Evolutionary conservation across 2,888 invertebrate genomes (phyloP).

Genomic region (Erebia ligea): DNA sequence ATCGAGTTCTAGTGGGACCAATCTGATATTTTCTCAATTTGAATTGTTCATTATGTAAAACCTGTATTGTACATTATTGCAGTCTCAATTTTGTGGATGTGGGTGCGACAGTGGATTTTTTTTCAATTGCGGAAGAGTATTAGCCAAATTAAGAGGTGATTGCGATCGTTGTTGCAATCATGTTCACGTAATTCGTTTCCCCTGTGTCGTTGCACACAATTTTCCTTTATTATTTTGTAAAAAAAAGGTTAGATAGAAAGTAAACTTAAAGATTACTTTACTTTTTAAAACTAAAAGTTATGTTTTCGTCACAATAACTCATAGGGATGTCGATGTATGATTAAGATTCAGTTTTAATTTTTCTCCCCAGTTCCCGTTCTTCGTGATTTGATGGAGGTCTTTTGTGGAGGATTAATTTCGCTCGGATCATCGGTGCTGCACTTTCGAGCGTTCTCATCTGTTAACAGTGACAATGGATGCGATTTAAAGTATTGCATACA

Average conservation of each 20-base stretch:
- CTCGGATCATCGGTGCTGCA: constrained; percentile 68
- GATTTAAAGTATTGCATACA: constrained; percentile 65
- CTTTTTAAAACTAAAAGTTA: neutral
- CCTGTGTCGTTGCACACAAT: too few relatives aligned
- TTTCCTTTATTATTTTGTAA: neutral
- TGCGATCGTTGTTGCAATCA: too few relatives aligned
- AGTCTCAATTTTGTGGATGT: too few relatives aligned
- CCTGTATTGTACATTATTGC: too few relatives aligned
- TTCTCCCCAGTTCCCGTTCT: constrained; percentile 45
- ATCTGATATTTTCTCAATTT: too few relatives aligned
- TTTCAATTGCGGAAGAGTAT: too few relatives aligned
- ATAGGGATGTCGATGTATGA: neutral
- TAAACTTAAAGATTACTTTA: neutral
- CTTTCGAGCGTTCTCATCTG: constrained; percentile 66
- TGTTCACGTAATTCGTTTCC: too few relatives aligned
- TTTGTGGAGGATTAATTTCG: constrained; percentile 68
- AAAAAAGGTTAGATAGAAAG: neutral
- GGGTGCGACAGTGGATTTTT: too few relatives aligned
- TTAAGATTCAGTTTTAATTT: constrained; percentile 52
- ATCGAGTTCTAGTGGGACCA: too few relatives aligned
- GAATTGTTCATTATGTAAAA: too few relatives aligned
- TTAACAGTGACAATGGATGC: constrained; percentile 58
- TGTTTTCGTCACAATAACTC: neutral
- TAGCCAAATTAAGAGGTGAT: too few relatives aligned
- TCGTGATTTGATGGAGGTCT: constrained; percentile 71